These are phyloP conservation scores for Haemorhous mexicanus DNA, from an alignment of 2,113 vertebrate genomes.

Conservation along the genomic window DNA sequence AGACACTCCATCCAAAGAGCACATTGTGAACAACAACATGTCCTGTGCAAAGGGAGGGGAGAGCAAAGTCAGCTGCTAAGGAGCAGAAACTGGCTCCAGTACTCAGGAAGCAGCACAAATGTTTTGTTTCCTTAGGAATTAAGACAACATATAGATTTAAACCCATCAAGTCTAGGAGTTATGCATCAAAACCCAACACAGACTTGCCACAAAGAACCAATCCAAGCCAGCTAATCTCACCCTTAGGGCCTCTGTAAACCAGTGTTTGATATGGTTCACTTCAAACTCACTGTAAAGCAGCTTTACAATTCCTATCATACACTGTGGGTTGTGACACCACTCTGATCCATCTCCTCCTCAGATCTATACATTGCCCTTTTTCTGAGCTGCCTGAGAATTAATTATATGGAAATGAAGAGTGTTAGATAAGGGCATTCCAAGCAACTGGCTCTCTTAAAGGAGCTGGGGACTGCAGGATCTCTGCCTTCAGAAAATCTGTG, in stretches of 20 bases:
- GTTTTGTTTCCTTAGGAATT: constrained; percentile 54
- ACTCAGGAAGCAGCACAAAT: constrained; percentile 33
- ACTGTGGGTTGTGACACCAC: neutral
- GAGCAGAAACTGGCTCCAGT: constrained; percentile 11
- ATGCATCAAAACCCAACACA: neutral
- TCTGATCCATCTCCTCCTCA: constrained; percentile 30
- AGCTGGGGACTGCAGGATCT: neutral
- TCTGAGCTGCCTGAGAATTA: constrained; percentile 22
- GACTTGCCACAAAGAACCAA: neutral
- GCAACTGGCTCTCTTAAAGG: neutral
- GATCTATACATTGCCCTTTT: constrained; percentile 6
- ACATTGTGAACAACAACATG: neutral
- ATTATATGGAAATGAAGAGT: neutral
- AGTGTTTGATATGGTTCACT: constrained; percentile 4
- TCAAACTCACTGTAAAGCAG: constrained; percentile 24
- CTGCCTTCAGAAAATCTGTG: neutral
- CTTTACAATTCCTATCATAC: neutral
- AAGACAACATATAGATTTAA: constrained; percentile 8
- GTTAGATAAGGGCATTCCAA: neutral
- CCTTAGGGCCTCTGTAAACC: neutral
- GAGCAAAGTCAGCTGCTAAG: neutral
- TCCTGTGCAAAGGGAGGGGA: neutral
- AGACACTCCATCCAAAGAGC: neutral
- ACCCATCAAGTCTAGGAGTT: neutral
- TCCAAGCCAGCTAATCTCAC: neutral